These are phyloP conservation scores for Tragelaphus buxtoni DNA, from an alignment of 2,113 vertebrate species.

Conservation along the genomic window DNA sequence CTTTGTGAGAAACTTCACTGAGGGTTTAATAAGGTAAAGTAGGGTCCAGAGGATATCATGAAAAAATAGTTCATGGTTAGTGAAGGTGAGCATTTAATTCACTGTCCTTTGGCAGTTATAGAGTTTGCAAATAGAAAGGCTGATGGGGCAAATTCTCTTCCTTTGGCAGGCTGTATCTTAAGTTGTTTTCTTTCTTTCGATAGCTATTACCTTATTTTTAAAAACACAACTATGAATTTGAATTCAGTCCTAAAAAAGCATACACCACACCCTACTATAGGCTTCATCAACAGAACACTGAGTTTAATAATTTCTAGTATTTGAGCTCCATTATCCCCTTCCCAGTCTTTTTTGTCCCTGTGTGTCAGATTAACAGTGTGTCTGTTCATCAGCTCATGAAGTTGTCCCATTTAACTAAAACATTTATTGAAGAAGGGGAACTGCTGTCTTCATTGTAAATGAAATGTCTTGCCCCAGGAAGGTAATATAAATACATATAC, in stretches of 20 bases:
- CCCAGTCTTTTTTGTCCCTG: neutral
- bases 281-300: neutral
- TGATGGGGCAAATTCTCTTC: neutral
- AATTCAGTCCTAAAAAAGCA: neutral
- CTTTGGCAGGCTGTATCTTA: neutral
- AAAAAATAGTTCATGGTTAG: neutral
- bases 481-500: neutral
- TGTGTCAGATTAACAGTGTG: neutral
- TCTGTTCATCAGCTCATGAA: neutral
- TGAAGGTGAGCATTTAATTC: neutral
- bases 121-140: neutral
- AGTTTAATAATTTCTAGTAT: neutral
- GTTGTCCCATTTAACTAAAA: neutral
- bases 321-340: neutral
- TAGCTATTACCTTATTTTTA: neutral
- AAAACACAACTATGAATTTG: neutral
- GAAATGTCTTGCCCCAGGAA: neutral
- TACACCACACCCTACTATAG: neutral
- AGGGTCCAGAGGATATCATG: neutral
- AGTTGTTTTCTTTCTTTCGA: neutral
- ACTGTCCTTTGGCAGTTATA: neutral
- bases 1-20: neutral
- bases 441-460: neutral
- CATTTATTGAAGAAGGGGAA: neutral
- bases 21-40: constrained; percentile 3